phyloP scores from a whole-genome alignment of 2,113 vertebrate species.

The Piaya cayana region DNA sequence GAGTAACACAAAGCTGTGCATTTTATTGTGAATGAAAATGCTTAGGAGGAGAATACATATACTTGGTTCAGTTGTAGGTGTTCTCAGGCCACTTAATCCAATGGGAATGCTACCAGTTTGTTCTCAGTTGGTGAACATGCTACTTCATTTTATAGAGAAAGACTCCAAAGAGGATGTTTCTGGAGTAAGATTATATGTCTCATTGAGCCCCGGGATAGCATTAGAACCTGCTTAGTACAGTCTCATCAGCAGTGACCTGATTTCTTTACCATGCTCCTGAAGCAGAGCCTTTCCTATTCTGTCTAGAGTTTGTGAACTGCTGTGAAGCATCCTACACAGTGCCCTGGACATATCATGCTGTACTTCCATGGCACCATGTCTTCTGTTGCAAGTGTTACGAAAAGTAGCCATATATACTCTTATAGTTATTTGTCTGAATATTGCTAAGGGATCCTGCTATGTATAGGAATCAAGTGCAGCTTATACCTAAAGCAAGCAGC shows the following conservation, averaged over 20 bases:
- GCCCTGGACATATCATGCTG: neutral
- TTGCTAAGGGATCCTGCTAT: neutral
- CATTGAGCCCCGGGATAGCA: neutral
- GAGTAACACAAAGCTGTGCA: neutral
- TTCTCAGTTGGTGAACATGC: neutral
- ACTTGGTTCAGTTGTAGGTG: neutral
- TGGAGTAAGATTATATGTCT: neutral
- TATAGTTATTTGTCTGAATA: neutral
- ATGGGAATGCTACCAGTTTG: neutral
- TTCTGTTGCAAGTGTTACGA: neutral
- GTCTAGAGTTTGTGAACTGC: slow-evolving; percentile 15
- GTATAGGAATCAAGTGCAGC: neutral
- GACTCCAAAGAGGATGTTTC: neutral
- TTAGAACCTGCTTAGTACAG: neutral
- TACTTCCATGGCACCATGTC: neutral
- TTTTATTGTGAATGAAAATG: neutral
- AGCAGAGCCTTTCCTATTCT: neutral
- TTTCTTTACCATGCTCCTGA: neutral
- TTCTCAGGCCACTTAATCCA: neutral
- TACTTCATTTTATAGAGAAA: neutral
- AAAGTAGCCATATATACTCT: neutral
- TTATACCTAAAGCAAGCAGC: neutral
- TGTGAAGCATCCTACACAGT: neutral
- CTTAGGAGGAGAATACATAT: neutral
- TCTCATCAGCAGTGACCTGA: neutral